Evolutionary conservation across 2,113 vertebrate species (phyloP).

Genomic region (Cebus imitator): DNA sequence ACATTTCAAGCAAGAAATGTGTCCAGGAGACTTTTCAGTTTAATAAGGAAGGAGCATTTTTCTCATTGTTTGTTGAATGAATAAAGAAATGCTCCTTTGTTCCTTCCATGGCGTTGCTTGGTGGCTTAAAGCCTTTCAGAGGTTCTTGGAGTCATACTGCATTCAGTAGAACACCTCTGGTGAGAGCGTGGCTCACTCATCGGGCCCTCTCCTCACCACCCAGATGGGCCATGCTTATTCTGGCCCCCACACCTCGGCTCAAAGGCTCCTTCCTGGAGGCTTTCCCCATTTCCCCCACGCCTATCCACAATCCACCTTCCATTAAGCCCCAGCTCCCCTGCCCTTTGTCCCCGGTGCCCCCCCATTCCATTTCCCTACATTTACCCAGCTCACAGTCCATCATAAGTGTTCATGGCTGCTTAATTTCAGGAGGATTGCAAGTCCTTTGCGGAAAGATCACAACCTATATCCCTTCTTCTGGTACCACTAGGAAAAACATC

Average conservation of each 20-base stretch:
- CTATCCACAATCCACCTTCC: neutral
- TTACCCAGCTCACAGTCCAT: neutral
- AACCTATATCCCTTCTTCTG: neutral
- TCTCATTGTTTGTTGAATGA: conserved; percentile 9
- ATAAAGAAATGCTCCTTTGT: neutral
- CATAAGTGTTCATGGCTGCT: neutral
- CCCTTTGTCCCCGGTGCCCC: neutral
- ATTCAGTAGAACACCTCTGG: neutral
- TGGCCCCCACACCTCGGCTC: neutral
- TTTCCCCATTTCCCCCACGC: neutral
- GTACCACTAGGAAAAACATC: neutral
- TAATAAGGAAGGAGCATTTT: neutral
- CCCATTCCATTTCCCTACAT: too few relatives aligned
- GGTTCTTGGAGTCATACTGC: neutral
- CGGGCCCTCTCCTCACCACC: neutral
- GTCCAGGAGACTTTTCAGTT: neutral
- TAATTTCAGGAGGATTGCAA: neutral
- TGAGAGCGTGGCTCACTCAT: neutral
- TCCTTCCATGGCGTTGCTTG: neutral
- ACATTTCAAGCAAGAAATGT: neutral
- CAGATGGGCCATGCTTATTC: neutral
- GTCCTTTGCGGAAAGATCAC: neutral
- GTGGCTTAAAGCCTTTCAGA: neutral
- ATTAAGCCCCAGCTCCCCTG: neutral
- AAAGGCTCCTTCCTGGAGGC: neutral